Conservation (phyloP, 2,797 vertebrate species). For the Syngnathus acus region DNA sequence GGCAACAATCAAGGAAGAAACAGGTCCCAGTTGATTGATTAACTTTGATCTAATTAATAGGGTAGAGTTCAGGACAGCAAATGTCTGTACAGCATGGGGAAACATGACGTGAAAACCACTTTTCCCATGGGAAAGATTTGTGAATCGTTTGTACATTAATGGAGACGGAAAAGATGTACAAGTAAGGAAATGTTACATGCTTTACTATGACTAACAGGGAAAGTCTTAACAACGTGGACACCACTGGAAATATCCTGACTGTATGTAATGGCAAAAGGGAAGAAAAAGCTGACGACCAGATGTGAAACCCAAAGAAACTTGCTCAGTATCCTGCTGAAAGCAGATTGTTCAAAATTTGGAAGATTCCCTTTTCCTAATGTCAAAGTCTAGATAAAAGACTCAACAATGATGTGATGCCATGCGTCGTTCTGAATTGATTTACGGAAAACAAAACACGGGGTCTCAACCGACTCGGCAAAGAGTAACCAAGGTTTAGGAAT, state of each 20-base stretch:
- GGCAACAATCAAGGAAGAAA: neutral
- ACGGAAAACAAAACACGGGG: neutral
- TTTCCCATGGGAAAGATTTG: constrained; percentile 16
- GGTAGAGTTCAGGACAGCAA: neutral
- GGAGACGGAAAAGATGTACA: constrained; percentile 36
- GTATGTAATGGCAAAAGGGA: constrained; percentile 30
- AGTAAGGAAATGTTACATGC: constrained; percentile 32
- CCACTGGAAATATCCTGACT: constrained; percentile 34
- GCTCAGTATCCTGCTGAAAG: neutral
- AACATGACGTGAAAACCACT: neutral
- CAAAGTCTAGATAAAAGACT: neutral
- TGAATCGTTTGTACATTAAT: constrained; percentile 10
- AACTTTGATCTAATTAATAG: neutral
- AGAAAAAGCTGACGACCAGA: constrained; percentile 50
- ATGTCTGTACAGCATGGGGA: neutral
- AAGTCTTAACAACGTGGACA: constrained; percentile 44
- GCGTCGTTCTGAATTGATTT: neutral
- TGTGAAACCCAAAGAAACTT: constrained; percentile 32
- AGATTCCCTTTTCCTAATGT: neutral
- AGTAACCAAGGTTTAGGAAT: neutral
- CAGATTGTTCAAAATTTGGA: neutral
- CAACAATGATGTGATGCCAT: neutral
- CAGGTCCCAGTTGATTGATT: neutral
- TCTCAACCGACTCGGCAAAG: neutral
- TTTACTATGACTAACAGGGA: constrained; percentile 44